These are phyloP conservation scores for Manis crassicaudata DNA, from an alignment of 2,797 vertebrate genomes.

Conservation along the genomic window DNA sequence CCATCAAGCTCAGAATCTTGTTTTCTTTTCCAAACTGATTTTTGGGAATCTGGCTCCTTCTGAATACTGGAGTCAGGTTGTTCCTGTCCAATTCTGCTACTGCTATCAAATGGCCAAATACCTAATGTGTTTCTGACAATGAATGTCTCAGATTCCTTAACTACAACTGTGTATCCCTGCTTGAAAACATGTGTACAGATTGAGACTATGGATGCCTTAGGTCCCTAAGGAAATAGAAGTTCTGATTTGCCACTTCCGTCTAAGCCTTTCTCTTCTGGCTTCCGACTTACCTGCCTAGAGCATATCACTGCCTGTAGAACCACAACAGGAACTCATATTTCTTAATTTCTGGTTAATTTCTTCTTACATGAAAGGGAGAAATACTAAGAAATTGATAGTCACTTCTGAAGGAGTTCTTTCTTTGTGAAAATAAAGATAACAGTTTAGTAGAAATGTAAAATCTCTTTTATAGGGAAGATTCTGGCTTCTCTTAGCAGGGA, in stretches of 20 bases:
- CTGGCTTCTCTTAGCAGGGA: background rate
- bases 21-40: background rate
- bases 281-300: background rate
- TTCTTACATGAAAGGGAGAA: background rate
- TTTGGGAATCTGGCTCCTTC: background rate
- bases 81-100: background rate
- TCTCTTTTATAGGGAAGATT: background rate
- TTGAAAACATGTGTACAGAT: background rate
- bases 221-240: background rate
- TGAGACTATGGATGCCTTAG: background rate
- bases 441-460: background rate
- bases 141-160: background rate
- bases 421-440: conserved; percentile 7
- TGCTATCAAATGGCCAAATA: background rate
- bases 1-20: background rate
- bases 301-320: background rate
- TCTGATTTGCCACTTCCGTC: background rate
- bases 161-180: background rate
- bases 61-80: background rate
- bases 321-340: background rate
- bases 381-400: conserved; percentile 5
- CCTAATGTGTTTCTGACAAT: background rate
- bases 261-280: background rate
- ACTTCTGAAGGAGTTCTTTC: conserved; percentile 22
- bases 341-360: conserved; percentile 9